These are phyloP conservation scores for Eulacestoma nigropectus DNA, from an alignment of 2,113 vertebrate genomes.

Conservation along the genomic window DNA sequence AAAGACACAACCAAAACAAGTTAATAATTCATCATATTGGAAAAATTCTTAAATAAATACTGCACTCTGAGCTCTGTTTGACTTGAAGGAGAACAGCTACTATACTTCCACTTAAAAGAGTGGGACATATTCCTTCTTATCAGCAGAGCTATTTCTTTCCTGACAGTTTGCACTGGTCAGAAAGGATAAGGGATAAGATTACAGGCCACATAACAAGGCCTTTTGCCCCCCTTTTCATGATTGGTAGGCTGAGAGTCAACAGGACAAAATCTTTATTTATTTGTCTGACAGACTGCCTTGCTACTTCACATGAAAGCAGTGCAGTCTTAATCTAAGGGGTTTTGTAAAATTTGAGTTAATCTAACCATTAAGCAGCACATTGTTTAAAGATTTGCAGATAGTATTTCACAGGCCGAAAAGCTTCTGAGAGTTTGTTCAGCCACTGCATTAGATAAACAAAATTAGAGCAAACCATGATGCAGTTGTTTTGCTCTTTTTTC, in stretches of 20 bases:
- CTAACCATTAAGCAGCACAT: background rate
- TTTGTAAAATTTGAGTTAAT: background rate
- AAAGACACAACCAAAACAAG: background rate
- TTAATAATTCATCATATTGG: constrained; percentile 15
- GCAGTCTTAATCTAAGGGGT: background rate
- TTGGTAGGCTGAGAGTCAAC: background rate
- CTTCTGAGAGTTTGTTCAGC: background rate
- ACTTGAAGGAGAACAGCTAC: background rate
- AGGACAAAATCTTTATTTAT: constrained; percentile 7
- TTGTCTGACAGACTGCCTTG: background rate
- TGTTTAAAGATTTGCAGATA: constrained; percentile 21
- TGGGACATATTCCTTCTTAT: constrained; percentile 1
- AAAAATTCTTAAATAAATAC: constrained; percentile 25
- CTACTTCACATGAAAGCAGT: background rate
- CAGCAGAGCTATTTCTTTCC: constrained; percentile 1
- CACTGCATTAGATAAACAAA: background rate
- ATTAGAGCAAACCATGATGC: background rate
- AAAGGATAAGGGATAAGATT: constrained; percentile 7
- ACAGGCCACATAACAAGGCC: background rate
- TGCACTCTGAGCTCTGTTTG: background rate
- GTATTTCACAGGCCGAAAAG: background rate
- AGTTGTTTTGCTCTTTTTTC: background rate
- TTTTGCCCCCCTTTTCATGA: background rate
- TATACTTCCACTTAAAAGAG: background rate
- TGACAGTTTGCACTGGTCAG: background rate